phyloP scores from a whole-genome alignment of 2,888 invertebrate genomes.

The Tetragnatha montana region DNA sequence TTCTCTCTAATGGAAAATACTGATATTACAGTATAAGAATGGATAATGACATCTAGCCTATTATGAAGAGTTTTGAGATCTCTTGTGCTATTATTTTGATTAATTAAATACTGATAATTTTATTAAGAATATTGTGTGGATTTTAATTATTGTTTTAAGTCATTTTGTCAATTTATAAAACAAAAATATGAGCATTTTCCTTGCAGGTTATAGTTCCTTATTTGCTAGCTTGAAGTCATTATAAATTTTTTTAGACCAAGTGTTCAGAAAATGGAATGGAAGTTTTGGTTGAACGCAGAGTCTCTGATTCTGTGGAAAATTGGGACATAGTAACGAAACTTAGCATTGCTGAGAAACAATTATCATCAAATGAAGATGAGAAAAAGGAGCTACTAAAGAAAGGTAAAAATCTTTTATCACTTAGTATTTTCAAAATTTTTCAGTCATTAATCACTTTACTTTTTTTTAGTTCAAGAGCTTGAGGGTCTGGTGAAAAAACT shows the following conservation, averaged over 20 bases:
- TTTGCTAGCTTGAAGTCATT: too few species aligned
- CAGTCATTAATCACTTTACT: background rate
- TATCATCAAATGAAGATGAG: constrained; percentile 17
- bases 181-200: too few species aligned
- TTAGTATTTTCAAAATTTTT: background rate
- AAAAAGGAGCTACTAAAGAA: background rate
- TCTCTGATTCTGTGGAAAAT: background rate
- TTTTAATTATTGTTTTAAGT: too few species aligned
- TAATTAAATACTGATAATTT: too few species aligned
- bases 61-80: too few species aligned
- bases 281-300: background rate
- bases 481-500: constrained; percentile 31
- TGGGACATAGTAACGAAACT: constrained; percentile 3
- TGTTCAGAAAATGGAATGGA: background rate
- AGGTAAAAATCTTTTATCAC: constrained; percentile 17
- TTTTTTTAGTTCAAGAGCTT: constrained; percentile 41
- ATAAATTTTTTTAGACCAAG: background rate
- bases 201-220: too few species aligned
- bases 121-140: too few species aligned
- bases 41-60: too few species aligned
- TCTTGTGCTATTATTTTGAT: too few species aligned
- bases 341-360: constrained; percentile 13
- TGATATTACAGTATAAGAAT: too few species aligned
- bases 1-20: too few species aligned
- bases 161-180: too few species aligned